phyloP scores from a whole-genome alignment of 2,113 vertebrate species.

The Chaetorhynchus papuensis region DNA sequence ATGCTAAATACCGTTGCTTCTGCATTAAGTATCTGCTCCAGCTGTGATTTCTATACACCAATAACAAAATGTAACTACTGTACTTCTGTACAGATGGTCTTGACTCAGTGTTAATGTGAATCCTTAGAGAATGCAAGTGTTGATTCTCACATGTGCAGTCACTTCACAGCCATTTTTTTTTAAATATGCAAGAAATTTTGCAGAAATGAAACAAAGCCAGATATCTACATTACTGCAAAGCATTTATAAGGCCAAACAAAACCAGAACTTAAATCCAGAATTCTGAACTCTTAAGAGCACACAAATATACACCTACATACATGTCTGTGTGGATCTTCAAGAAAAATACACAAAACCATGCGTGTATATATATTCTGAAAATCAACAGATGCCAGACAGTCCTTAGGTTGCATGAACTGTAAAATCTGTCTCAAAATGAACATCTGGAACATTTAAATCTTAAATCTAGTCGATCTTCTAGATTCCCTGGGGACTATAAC shows the following conservation, averaged over 20 bases:
- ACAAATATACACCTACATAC: neutral
- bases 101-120: neutral
- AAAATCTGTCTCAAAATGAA: constrained; percentile 37
- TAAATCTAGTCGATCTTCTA: constrained; percentile 22
- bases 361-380: neutral
- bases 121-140: neutral
- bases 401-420: constrained; percentile 9
- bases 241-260: neutral
- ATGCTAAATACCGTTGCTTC: neutral
- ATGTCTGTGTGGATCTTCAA: neutral
- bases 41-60: neutral
- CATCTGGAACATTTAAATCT: constrained; percentile 55
- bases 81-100: neutral
- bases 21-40: neutral
- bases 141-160: neutral
- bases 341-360: neutral
- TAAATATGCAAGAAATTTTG: neutral
- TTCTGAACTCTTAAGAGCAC: neutral
- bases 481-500: neutral
- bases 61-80: constrained; percentile 4
- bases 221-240: neutral
- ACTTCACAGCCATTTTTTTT: neutral
- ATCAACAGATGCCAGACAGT: constrained; percentile 21
- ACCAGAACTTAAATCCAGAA: neutral
- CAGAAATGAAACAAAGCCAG: neutral